Evolutionary conservation across 2,113 vertebrate species (phyloP), one percentile per base, ranked within the genome.

Genomic region (Heterotis niloticus): DNA sequence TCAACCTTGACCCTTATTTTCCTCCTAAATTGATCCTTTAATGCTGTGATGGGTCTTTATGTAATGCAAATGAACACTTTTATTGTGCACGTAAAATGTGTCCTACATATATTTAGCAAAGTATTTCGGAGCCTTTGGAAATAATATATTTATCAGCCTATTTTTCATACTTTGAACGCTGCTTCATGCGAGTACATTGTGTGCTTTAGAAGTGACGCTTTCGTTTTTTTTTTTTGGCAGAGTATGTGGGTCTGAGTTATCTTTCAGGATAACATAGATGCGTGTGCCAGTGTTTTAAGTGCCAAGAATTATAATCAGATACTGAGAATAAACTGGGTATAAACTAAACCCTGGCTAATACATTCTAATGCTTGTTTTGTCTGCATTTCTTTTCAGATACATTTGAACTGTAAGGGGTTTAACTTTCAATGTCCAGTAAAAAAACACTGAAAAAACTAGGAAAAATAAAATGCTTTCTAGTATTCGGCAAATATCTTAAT

Each of bases 1-100:
- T 79, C 10, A 83, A 79, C 68, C 82, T 83, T 82, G 78, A 79
- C 81, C 71, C 79, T 79, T 78, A 87, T 85, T 89, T 85, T 83
- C 78, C 78, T 76, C 78, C 72, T 76, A 85, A 76, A 76, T 83
- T 75, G 54, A 65, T 70, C 54, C 70, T 52, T n/a, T 34, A 78
- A 68, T 70, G 56, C 24, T 78, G 66, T 44, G 26, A 29, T 29
- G 18, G 54, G 26, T 68, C 52, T 68, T 23, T 10, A 28, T 69
- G 14, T 70, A 77, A 65, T 67, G 64, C 70, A 64, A 68, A 78
- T 81, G 62, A 84, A 84, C 80, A 81, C 79, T 13, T 78, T 79
- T 83, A 51, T 73, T 76, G 24, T 76, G 77, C 62, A 34, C 13
- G 3, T 64, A n/a, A 78, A 20, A 11, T 17, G 1, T 75, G 16